Evolutionary conservation across 2,113 vertebrate genomes (phyloP), one percentile per base, ranked within the genome.

Genomic region (Alethe diademata): DNA sequence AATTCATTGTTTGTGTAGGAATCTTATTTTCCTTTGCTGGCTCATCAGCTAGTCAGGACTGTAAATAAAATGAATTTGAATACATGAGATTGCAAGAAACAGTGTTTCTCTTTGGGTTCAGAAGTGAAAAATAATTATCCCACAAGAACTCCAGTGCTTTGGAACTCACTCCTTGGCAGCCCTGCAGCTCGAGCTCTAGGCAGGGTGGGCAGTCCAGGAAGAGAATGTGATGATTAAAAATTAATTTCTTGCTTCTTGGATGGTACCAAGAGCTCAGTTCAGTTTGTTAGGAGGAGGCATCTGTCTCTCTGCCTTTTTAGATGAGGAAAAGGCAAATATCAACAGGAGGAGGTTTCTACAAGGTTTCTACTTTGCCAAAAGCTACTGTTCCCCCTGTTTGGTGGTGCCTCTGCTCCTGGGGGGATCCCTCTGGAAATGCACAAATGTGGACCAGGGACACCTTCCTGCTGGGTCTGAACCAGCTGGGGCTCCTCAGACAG

Each of bases 61-160:
- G 48, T 87, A 91, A 94, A 89, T 91, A 61, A 78, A 61, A 95
- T 90, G 88, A 86, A 82, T 74, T 73, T 58, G 40, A 84, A 85
- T 74, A 38, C 33, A 35, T 10, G 51, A 71, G 66, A 42, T 50
- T 79, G 50, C 73, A 48, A 65, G 82, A 9, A 54, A 18, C 29
- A 50, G 8, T 19, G 26, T 29, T 75, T 76, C 38, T 91, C 17
- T 29, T 87, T 74, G 53, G 61, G 16, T 80, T 88, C 50, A 71
- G 71, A 48, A 67, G 28, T 12, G 28, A 81, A 58, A 69, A 89
- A 92, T 78, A 81, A 76, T 87, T 70, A 88, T 42, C 57, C 48
- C 51, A 67, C 36, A 33, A 28, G 79, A 92, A 76, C 47, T 89
- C 73, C 45, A 24, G 48, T 70, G 43, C 88, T 92, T 36, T 78